phyloP scores from a whole-genome alignment of 1,140 invertebrate genomes.

The Mamestra configurata region DNA sequence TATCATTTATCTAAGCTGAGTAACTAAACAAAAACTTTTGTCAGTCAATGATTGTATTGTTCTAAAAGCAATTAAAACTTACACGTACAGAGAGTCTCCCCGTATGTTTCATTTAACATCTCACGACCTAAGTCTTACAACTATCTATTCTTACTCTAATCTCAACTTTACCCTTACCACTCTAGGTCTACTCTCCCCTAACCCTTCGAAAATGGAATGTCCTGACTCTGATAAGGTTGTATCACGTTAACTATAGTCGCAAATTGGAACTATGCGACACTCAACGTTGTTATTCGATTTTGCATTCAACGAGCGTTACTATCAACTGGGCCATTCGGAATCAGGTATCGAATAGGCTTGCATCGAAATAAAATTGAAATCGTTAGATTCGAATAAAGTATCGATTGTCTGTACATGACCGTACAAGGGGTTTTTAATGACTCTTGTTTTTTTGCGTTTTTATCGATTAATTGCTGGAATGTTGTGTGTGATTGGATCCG shows the following conservation, averaged over 20 bases:
- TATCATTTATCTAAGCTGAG: too few species aligned
- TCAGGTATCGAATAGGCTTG: slow-evolving; percentile 70
- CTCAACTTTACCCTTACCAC: slow-evolving; percentile 22
- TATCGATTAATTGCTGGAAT: slow-evolving; percentile 17
- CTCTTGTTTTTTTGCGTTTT: slow-evolving; percentile 3
- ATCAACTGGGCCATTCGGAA: slow-evolving; percentile 71
- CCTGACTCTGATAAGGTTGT: slow-evolving; percentile 62
- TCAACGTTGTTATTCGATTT: slow-evolving; percentile 67
- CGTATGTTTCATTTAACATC: slow-evolving; percentile 8
- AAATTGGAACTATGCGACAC: slow-evolving; percentile 75
- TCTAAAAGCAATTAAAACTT: too few species aligned
- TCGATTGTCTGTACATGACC: slow-evolving; percentile 36
- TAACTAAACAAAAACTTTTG: too few species aligned
- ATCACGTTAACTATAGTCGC: slow-evolving; percentile 64
- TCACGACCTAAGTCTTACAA: slow-evolving; percentile 35
- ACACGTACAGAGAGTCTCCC: neutral
- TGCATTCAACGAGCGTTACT: slow-evolving; percentile 74
- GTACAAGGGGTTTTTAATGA: slow-evolving; percentile 76
- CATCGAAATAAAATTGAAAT: slow-evolving; percentile 81
- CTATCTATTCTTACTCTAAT: slow-evolving; percentile 21
- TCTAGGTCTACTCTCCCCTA: slow-evolving; percentile 22
- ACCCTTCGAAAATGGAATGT: neutral
- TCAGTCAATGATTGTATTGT: too few species aligned
- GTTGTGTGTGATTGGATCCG: slow-evolving; percentile 19
- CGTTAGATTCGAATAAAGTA: slow-evolving; percentile 78